Conservation (phyloP, 2,888 invertebrate species). For the Lymantria dispar region DNA sequence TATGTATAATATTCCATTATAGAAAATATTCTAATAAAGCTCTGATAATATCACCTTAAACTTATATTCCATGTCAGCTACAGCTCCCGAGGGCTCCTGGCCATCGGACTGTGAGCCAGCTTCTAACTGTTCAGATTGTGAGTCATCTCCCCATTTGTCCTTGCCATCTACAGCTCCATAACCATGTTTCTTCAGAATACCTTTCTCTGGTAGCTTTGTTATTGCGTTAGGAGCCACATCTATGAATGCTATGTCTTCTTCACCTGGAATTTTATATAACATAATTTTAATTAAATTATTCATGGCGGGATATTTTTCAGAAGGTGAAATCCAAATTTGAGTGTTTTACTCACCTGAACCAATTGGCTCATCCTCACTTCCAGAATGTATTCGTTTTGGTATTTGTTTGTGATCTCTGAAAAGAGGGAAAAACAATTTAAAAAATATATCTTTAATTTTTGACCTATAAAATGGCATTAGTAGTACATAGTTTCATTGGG, state of each 20-base stretch:
- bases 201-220: constrained; percentile 92
- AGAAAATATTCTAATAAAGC: not conserved
- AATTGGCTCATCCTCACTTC: constrained; percentile 89
- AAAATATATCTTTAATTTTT: not conserved
- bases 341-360: constrained; percentile 84
- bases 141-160: constrained; percentile 89
- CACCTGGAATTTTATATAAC: constrained; percentile 70
- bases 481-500: too few relatives aligned
- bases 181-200: constrained; percentile 94
- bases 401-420: constrained; percentile 88
- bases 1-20: too few relatives aligned
- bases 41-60: constrained; percentile 81
- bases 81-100: constrained; percentile 85
- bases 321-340: too few relatives aligned
- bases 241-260: constrained; percentile 92
- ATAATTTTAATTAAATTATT: not conserved
- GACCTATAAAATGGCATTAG: too few relatives aligned
- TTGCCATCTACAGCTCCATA: constrained; percentile 89
- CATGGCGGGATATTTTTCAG: too few relatives aligned
- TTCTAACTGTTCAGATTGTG: constrained; percentile 87
- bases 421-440: constrained; percentile 7
- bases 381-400: constrained; percentile 87
- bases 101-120: constrained; percentile 86
- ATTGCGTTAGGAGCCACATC: constrained; percentile 89
- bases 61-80: constrained; percentile 91